Percentiles rank a stretch among this genome's conserved stretches.
These are phyloP conservation scores for Bombus sibiricus DNA, from an alignment of 1,140 invertebrate species.

Conservation along the genomic window DNA sequence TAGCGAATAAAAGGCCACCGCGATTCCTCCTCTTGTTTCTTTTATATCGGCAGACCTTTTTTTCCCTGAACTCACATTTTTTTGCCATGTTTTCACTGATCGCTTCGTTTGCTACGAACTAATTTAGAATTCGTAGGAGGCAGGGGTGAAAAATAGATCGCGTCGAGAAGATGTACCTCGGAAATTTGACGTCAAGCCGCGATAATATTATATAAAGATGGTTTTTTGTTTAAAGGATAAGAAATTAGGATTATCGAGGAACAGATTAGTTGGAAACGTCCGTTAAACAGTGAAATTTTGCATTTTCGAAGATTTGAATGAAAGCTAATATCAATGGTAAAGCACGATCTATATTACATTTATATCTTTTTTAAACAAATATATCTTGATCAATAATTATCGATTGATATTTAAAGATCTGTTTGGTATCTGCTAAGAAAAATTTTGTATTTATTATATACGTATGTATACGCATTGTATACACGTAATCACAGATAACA, in stretches of 20 bases:
- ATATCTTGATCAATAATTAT: no score
- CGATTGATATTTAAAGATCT: no score
- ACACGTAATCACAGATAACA: no score
- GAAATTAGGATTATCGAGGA: background rate
- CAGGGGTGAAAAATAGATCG: background rate
- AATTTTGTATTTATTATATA: no score
- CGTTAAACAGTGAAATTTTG: background rate
- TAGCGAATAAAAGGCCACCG: conserved; percentile 28
- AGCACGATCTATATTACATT: background rate
- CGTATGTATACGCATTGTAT: no score
- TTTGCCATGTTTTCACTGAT: background rate
- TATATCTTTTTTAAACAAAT: no score
- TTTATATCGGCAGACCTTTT: background rate
- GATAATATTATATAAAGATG: background rate
- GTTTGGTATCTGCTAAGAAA: no score
- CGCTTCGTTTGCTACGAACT: background rate
- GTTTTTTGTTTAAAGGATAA: background rate
- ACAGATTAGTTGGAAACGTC: background rate
- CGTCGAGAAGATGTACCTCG: no score
- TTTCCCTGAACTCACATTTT: background rate
- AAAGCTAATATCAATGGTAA: no score
- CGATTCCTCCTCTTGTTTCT: conserved; percentile 29
- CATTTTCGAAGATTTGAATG: background rate
- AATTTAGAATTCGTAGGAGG: background rate
- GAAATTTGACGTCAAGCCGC: background rate